These are phyloP conservation scores for Xenotilapia leptura DNA, from an alignment of 2,113 vertebrate genomes.

Conservation along the genomic window DNA sequence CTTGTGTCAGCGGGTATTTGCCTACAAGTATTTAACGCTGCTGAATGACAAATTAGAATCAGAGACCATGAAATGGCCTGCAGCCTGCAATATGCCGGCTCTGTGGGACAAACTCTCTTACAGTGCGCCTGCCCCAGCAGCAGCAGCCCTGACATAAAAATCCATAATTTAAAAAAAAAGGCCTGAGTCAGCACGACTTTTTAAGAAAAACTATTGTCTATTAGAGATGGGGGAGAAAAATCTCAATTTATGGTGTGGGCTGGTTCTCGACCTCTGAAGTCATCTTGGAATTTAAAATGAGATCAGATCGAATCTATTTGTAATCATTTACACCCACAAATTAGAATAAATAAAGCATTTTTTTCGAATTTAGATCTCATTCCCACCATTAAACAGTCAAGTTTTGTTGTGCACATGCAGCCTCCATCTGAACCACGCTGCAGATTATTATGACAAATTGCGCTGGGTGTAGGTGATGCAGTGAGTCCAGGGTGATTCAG, in stretches of 20 bases:
- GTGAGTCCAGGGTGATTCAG: not conserved
- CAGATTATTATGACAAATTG: not conserved
- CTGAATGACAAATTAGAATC: conserved; percentile 73
- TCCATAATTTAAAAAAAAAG: conserved; percentile 26
- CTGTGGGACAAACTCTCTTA: not conserved
- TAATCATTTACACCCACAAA: not conserved
- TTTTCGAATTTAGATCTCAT: not conserved
- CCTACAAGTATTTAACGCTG: conserved; percentile 70
- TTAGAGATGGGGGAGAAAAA: not conserved
- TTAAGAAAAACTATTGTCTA: not conserved
- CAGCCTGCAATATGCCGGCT: conserved; percentile 1
- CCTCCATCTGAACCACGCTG: not conserved
- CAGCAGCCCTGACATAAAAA: conserved; percentile 35
- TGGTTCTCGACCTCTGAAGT: conserved; percentile 1
- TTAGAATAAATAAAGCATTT: not conserved
- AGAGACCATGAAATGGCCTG: conserved; percentile 65
- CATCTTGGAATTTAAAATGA: not conserved
- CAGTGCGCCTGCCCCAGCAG: not conserved
- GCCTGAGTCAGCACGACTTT: conserved; percentile 24
- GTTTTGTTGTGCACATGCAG: not conserved
- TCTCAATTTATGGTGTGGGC: not conserved
- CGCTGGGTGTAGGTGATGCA: not conserved
- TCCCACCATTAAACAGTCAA: not conserved
- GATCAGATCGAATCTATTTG: not conserved
- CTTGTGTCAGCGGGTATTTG: conserved; percentile 63